Conservation (phyloP, 1,140 invertebrate species). For the Ceratina japonica region DNA sequence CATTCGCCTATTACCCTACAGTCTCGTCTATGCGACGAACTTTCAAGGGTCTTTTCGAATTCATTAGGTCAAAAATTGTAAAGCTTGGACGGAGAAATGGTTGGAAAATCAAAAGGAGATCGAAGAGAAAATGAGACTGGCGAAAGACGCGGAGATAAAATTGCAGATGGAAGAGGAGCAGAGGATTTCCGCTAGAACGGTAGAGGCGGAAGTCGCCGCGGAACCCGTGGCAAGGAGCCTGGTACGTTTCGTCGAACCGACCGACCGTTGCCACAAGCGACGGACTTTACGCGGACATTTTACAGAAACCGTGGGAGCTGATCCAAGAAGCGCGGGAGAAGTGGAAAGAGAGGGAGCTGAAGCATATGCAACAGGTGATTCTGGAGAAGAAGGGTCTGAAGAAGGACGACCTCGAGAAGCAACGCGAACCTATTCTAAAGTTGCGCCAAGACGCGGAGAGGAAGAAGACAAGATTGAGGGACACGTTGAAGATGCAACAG, state of each 20-base stretch:
- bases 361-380: slow-evolving; percentile 77
- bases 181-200: slow-evolving; percentile 45
- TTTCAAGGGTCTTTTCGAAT: neutral
- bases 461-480: slow-evolving; percentile 70
- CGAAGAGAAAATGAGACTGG: slow-evolving; percentile 44
- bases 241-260: slow-evolving; percentile 2
- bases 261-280: neutral
- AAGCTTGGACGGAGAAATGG: slow-evolving; percentile 60
- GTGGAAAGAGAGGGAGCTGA: slow-evolving; percentile 74
- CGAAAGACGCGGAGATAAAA: slow-evolving; percentile 47
- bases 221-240: slow-evolving; percentile 1
- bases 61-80: slow-evolving; percentile 59
- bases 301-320: slow-evolving; percentile 65
- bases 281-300: slow-evolving; percentile 1
- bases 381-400: slow-evolving; percentile 77
- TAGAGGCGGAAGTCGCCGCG: slow-evolving; percentile 26
- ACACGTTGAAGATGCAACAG: slow-evolving; percentile 60
- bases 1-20: neutral
- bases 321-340: slow-evolving; percentile 71
- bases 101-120: slow-evolving; percentile 44
- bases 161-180: slow-evolving; percentile 47
- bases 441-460: slow-evolving; percentile 72
- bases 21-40: neutral
- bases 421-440: slow-evolving; percentile 74
- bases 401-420: slow-evolving; percentile 75